Evolutionary conservation across 2,888 invertebrate species (phyloP), one percentile per base, ranked within the genome.

Genomic region (Desoria tigrina): DNA sequence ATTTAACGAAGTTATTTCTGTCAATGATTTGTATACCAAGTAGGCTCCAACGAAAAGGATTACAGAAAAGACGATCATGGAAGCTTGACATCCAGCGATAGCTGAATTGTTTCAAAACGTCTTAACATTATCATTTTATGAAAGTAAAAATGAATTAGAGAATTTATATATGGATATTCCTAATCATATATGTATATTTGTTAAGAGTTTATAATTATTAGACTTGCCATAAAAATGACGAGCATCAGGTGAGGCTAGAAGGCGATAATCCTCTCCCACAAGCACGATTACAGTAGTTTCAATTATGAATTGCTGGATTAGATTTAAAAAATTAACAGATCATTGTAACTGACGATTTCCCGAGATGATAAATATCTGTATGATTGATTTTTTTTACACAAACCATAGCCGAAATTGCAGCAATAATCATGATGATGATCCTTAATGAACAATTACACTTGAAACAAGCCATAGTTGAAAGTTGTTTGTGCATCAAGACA

Each of bases 201-300:
- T n/a, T n/a, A n/a, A n/a, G 39, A 11, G 9, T 39, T 39, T 16
- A 16, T 16, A 39, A 11, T 39, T 39, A 16, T 39, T 9, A 3
- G 18, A 14, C 6, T 57, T 65, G 59, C 62, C 63, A 23, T 55
- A 60, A 49, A 63, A 66, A 28, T 59, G 58, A 16, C 58, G 54
- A 21, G 63, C 63, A n/a, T 59, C 51, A 6, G 58, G 55, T 27
- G 62, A 58, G 1, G 49, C 55, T 4, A 66, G 59, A 14, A 63
- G 53, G n/a, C 63, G 23, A 28, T 66, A 63, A 27, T 66, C 63
- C 14, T 58, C 54, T 39, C 63, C 63, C 4, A 66, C 27, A n/a
- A 23, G 16, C 1, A 39, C 1, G n/a, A 66, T 7, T n/a, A 60
- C 45, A 11, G 37, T n/a, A 2, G 27, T 50, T 21, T 66, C 66